These are phyloP conservation scores for Nothoprocta perdicaria DNA, from an alignment of 2,113 vertebrate species.

Conservation along the genomic window DNA sequence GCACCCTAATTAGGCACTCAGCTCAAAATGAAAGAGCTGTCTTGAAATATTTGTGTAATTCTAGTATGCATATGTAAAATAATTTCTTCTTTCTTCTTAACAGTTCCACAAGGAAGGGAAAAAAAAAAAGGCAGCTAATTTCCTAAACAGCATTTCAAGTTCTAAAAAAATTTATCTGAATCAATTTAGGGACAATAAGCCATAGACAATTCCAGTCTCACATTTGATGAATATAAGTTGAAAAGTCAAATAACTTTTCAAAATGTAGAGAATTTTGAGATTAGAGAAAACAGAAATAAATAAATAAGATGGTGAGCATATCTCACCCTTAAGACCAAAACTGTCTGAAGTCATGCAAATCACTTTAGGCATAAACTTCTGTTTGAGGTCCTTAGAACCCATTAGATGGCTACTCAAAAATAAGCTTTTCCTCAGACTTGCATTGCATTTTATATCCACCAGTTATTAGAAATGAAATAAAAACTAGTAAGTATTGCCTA, in stretches of 20 bases:
- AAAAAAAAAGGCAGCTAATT: not conserved
- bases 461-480: not conserved
- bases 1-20: not conserved
- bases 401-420: not conserved
- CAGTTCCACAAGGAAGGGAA: not conserved
- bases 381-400: not conserved
- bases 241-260: not conserved
- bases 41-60: not conserved
- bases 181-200: not conserved
- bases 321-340: not conserved
- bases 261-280: not conserved
- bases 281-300: not conserved
- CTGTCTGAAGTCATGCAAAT: not conserved
- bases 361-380: not conserved
- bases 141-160: not conserved
- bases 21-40: not conserved
- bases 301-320: not conserved
- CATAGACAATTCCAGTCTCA: not conserved
- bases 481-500: not conserved
- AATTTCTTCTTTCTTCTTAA: not conserved
- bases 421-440: not conserved
- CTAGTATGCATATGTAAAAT: not conserved
- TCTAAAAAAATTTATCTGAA: not conserved
- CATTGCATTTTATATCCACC: not conserved
- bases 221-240: not conserved